Base-by-base conservation (phyloP, 2,113 vertebrate genomes). In the Struthio camelus region DNA sequence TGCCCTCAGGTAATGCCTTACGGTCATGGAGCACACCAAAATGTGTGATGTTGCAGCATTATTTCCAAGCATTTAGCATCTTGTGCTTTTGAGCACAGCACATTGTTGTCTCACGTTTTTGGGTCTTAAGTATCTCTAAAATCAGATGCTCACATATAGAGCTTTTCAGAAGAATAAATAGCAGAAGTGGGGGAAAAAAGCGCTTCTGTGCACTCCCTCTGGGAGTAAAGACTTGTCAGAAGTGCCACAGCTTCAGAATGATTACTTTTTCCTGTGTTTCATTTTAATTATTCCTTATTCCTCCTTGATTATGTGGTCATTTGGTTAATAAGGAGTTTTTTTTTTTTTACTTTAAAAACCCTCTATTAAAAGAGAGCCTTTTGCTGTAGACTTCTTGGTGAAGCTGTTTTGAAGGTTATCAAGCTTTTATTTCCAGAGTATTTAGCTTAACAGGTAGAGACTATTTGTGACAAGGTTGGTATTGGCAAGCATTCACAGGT, bases 241-340 rank as follows among this genome's bases (percentile, higher is more conserved):
- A 38, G 62, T 36, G 62, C 20, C 23, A 25, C 36, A 38, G 62
- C n/a, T 38, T 40, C 36, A 59, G 56, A 59, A 10, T 15, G 23
- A 65, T 22, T 38, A 24, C 62, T 27, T 13, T 65, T 38, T 38
- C 36, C 22, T 65, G 15, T 40, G 34, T 38, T 65, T 24, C 22
- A 10, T 13, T 25, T 54, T 25, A 30, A 36, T 73, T 28, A 54
- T 48, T 54, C 16, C 27, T 72, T 53, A 50, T n/a, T 53, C 25
- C 25, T 53, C 42, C 42, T 42, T 24, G 16, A 32, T 58, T 58
- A 58, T 5, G 5, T 38, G 15, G 44, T 40, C 0, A 0, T 78
- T 81, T 78, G 10, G 9, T 70, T 81, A 69, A 77, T 64, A 36
- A 2, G 42, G 36, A 11, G 2, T 30, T 65, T 50, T 51, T 78